A percentile compares a stretch with the other conserved stretches of the same genome.
phyloP scores from a whole-genome alignment of 2,797 vertebrate species.

The Gephyroberyx darwinii region DNA sequence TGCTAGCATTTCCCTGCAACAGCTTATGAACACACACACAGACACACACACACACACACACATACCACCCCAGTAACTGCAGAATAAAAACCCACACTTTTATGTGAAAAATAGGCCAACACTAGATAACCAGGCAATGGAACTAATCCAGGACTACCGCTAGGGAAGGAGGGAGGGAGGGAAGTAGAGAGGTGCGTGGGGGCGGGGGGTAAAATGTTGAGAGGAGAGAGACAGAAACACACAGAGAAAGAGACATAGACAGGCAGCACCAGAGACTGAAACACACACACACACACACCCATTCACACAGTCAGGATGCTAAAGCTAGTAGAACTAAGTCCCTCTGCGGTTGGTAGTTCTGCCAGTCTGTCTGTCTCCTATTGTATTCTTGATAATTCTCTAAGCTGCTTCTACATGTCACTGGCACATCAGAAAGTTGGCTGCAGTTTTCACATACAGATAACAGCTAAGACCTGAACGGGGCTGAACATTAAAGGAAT shows the following conservation, averaged over 20 bases:
- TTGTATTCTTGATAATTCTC: constrained; percentile 80
- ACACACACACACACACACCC: constrained; percentile 23
- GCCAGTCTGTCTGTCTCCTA: constrained; percentile 75
- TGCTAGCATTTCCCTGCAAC: constrained; percentile 11
- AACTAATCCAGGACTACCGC: constrained; percentile 83
- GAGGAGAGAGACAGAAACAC: constrained; percentile 33
- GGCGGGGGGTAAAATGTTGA: background rate
- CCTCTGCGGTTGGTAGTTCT: constrained; percentile 72
- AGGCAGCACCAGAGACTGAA: constrained; percentile 43
- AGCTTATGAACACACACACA: constrained; percentile 16
- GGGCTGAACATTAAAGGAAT: constrained; percentile 41
- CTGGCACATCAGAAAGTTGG: constrained; percentile 78
- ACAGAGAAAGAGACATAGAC: constrained; percentile 50
- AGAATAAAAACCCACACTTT: constrained; percentile 69
- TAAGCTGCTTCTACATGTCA: constrained; percentile 82
- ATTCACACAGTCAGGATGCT: constrained; percentile 46
- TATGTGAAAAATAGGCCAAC: constrained; percentile 79
- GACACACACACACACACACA: constrained; percentile 32
- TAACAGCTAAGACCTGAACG: constrained; percentile 53
- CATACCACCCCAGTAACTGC: constrained; percentile 57
- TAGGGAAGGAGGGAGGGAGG: constrained; percentile 69
- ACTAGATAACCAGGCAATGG: constrained; percentile 84
- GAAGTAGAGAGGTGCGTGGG: constrained; percentile 46
- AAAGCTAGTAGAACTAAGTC: constrained; percentile 82
- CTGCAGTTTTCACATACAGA: constrained; percentile 66